These are phyloP conservation scores for Augochlora pura DNA, from an alignment of 1,140 invertebrate species.

Conservation along the genomic window DNA sequence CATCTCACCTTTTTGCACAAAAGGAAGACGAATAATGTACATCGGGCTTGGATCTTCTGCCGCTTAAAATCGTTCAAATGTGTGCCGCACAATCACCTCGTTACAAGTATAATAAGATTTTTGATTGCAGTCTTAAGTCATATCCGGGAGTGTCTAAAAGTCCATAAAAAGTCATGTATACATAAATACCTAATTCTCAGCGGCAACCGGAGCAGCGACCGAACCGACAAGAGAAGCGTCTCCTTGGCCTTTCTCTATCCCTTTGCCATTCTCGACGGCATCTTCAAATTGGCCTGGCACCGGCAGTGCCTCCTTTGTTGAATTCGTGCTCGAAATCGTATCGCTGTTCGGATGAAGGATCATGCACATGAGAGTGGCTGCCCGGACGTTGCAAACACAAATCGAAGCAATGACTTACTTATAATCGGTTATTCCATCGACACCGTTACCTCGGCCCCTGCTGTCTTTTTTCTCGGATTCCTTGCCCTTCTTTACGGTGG, in stretches of 20 bases:
- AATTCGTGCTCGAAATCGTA: slow-evolving; percentile 61
- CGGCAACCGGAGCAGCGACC: slow-evolving; percentile 46
- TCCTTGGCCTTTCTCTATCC: slow-evolving; percentile 69
- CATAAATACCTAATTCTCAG: slow-evolving; percentile 61
- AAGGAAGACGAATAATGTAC: not conserved
- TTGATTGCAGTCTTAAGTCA: slow-evolving; percentile 76
- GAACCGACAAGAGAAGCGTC: slow-evolving; percentile 64
- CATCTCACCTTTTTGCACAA: not conserved
- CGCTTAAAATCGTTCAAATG: slow-evolving; percentile 37
- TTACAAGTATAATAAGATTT: slow-evolving; percentile 65
- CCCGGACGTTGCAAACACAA: not conserved
- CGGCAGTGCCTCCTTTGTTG: slow-evolving; percentile 65
- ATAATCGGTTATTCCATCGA: slow-evolving; percentile 71
- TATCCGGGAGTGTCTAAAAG: slow-evolving; percentile 67
- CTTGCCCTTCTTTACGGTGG: slow-evolving; percentile 73
- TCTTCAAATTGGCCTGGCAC: slow-evolving; percentile 70
- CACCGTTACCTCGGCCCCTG: slow-evolving; percentile 68
- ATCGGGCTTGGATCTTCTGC: not conserved
- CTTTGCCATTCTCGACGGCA: slow-evolving; percentile 66
- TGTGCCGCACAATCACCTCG: slow-evolving; percentile 58
- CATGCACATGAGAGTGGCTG: not conserved
- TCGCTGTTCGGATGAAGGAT: slow-evolving; percentile 57
- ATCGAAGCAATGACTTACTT: slow-evolving; percentile 62
- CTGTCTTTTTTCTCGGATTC: slow-evolving; percentile 73
- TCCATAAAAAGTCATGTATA: slow-evolving; percentile 46